phyloP scores from a whole-genome alignment of 2,797 vertebrate species.

The Masticophis lateralis region DNA sequence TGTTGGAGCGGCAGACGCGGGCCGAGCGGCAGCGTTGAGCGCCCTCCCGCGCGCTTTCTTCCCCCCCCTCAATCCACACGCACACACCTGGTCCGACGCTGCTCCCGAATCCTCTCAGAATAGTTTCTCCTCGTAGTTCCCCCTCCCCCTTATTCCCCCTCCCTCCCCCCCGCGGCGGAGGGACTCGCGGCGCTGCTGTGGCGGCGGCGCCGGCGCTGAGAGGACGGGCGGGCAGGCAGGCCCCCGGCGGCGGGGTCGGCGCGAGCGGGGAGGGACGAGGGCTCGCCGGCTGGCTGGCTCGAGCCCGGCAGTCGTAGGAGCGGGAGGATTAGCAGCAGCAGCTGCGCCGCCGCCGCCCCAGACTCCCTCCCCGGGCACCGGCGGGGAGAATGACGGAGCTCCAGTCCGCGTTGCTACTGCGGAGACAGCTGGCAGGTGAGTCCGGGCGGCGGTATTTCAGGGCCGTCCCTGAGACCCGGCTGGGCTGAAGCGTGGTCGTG shows the following conservation, averaged over 20 bases:
- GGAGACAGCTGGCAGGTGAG: conserved; percentile 96
- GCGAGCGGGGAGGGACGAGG: conserved; percentile 36
- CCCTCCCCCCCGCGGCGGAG: neutral
- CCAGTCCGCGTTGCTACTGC: conserved; percentile 92
- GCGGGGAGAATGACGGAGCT: conserved; percentile 89
- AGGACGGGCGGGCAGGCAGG: neutral
- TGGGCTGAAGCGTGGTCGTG: neutral
- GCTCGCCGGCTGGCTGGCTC: conserved; percentile 51
- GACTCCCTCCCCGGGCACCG: conserved; percentile 53
- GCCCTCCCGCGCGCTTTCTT: neutral
- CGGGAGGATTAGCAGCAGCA: conserved; percentile 72
- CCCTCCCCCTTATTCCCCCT: neutral
- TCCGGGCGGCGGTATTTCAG: neutral
- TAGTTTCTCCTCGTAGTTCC: neutral
- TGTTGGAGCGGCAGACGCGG: neutral
- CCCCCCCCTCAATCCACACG: too few species aligned
- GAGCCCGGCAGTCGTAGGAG: conserved; percentile 58
- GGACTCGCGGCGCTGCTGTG: neutral
- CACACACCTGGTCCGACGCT: neutral
- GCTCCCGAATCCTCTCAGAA: neutral
- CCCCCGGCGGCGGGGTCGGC: neutral
- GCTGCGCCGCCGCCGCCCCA: conserved; percentile 46
- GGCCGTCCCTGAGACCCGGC: too few species aligned
- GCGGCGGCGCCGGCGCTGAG: conserved; percentile 7
- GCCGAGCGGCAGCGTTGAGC: neutral